Evolutionary conservation across 2,888 invertebrate genomes (phyloP), one percentile per base, ranked within the genome.

Genomic region (Calliphora vomitoria): DNA sequence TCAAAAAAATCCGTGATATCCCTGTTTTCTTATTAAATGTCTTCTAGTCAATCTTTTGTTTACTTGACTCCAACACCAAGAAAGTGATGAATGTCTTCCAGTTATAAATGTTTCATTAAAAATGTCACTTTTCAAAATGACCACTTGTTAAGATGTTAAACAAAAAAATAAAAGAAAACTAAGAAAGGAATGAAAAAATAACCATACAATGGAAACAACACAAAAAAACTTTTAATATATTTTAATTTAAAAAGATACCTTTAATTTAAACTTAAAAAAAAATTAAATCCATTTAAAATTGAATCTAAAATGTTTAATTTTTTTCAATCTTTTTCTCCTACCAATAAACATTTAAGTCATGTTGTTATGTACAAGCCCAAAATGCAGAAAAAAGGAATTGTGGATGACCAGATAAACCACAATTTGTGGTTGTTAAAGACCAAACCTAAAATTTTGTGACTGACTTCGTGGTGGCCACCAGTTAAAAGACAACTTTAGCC

Each of bases 371-470:
- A 8, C 18, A 15, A 41, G 35, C 8, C 20, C 11, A 15, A n/a
- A 44, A 44, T 44, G 10, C 18, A 31, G 66, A 60, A 60, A 69
- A 71, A 18, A 35, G 4, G 8, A 60, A 35, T 55, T 80, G 85
- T 55, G 80, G 53, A 69, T 44, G 62, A 75, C 85, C 80, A 60
- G 35, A 13, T 44, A 75, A 74, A 69, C 85, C 80, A 44, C 85
- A 85, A 44, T 68, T 85, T 85, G 85, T 75, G 85, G 80, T 53
- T 80, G 74, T 53, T 25, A 68, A 75, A 53, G 31, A 80, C 35
- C 53, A 75, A 76, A 75, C 60, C 64, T 18, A 60, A 50, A 62
- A 62, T 60, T 62, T 75, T 53, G 53, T 47, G 50, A 69, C 69
- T 41, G 69, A 60, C 18, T 58, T 55, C 53, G 64, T n/a, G 31